Evolutionary conservation across 1,140 invertebrate species (phyloP).

Genomic region (Calephelis virginiensis): DNA sequence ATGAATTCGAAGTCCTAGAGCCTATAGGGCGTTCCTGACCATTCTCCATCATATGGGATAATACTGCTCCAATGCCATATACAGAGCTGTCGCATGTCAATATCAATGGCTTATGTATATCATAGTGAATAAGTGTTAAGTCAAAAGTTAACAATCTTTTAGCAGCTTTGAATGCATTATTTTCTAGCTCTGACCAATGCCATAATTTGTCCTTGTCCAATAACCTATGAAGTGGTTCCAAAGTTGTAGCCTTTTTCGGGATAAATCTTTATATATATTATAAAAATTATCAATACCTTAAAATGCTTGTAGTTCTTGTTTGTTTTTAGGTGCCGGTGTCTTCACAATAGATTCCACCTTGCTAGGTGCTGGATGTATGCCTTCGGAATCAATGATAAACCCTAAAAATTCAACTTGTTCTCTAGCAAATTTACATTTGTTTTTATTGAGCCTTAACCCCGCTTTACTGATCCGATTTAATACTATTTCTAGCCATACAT

Average conservation of each 20-base stretch:
- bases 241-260: constrained; percentile 38
- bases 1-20: constrained; percentile 43
- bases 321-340: constrained; percentile 49
- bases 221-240: constrained; percentile 29
- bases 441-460: constrained; percentile 43
- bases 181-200: constrained; percentile 41
- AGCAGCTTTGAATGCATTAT: constrained; percentile 41
- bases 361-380: constrained; percentile 40
- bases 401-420: constrained; percentile 47
- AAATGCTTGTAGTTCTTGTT: constrained; percentile 52
- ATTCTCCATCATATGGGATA: constrained; percentile 37
- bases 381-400: constrained; percentile 41
- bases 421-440: constrained; percentile 50
- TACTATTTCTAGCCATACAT: constrained; percentile 33
- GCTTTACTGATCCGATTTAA: constrained; percentile 33
- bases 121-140: constrained; percentile 49
- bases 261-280: constrained; percentile 52
- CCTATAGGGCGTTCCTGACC: constrained; percentile 61
- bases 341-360: constrained; percentile 56
- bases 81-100: constrained; percentile 59
- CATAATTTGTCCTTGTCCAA: constrained; percentile 29
- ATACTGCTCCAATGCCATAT: constrained; percentile 68
- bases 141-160: constrained; percentile 49
- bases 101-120: constrained; percentile 29
- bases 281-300: constrained; percentile 60